phyloP scores from a whole-genome alignment of 2,113 vertebrate species.

The Eretmochelys imbricata region DNA sequence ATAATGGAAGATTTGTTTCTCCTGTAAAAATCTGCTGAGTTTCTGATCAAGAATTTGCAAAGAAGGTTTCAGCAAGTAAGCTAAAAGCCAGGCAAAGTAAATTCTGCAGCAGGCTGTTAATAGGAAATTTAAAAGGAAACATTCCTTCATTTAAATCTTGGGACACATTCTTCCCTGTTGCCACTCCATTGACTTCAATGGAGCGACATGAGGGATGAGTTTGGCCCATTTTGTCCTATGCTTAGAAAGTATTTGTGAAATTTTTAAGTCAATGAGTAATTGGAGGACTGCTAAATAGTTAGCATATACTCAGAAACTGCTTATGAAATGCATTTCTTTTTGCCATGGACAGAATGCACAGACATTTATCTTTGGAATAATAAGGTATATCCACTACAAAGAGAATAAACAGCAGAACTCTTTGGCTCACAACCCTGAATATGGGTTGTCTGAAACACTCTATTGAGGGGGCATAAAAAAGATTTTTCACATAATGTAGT shows the following conservation, averaged over 20 bases:
- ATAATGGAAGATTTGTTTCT: neutral
- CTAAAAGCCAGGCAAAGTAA: neutral
- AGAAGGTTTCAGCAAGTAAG: neutral
- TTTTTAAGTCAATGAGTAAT: neutral
- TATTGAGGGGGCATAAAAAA: neutral
- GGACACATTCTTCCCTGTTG: neutral
- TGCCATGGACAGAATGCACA: neutral
- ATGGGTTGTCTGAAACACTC: neutral
- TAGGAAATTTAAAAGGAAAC: neutral
- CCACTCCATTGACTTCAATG: neutral
- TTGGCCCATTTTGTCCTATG: neutral
- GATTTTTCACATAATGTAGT: neutral
- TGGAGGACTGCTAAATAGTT: neutral
- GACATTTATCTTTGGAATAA: neutral
- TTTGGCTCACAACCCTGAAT: neutral
- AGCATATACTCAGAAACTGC: neutral
- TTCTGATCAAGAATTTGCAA: neutral
- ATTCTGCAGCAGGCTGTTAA: neutral
- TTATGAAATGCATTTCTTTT: neutral
- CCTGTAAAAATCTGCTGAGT: neutral
- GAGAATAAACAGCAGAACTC: neutral
- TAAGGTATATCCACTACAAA: neutral
- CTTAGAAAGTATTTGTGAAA: neutral
- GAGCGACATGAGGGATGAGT: neutral
- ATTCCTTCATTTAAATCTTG: rapidly evolving